These are phyloP conservation scores for Diogma glabrata DNA, from an alignment of 2,888 invertebrate species.

Conservation along the genomic window DNA sequence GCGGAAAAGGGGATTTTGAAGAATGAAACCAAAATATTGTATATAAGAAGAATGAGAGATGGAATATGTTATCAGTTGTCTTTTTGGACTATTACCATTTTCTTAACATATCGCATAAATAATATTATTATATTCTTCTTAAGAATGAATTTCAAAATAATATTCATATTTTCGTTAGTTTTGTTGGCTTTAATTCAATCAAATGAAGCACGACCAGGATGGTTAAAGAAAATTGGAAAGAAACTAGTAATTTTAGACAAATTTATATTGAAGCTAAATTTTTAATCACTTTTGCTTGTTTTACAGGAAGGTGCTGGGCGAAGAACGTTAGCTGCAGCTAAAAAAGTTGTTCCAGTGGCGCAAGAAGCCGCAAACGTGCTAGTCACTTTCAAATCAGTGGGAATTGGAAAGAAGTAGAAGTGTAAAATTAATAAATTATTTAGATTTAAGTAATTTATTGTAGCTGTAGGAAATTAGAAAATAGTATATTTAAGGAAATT, in stretches of 20 bases:
- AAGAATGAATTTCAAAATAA: background rate
- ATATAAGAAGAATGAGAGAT: too few species aligned
- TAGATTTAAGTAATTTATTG: background rate
- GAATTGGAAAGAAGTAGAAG: background rate
- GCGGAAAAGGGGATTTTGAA: too few species aligned
- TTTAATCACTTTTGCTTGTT: background rate
- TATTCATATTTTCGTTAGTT: background rate
- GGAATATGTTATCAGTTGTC: too few species aligned
- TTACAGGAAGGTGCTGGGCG: background rate
- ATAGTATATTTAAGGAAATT: too few species aligned
- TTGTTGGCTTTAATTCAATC: background rate
- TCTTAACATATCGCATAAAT: too few species aligned
- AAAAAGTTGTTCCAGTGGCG: background rate
- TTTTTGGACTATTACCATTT: too few species aligned
- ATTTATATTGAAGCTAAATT: too few species aligned
- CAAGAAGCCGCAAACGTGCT: background rate
- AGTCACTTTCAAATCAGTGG: background rate
- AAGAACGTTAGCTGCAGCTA: background rate
- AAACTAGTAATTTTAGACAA: slow-evolving; percentile 1
- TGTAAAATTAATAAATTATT: background rate
- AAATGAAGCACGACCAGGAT: background rate
- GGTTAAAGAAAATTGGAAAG: slow-evolving; percentile 4
- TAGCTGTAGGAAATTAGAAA: too few species aligned
- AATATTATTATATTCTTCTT: too few species aligned
- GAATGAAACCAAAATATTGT: too few species aligned